Evolutionary conservation across 35 echinoderm and acorn worm genomes (phyloP).

Genomic region (Ophiothrix spiculata): DNA sequence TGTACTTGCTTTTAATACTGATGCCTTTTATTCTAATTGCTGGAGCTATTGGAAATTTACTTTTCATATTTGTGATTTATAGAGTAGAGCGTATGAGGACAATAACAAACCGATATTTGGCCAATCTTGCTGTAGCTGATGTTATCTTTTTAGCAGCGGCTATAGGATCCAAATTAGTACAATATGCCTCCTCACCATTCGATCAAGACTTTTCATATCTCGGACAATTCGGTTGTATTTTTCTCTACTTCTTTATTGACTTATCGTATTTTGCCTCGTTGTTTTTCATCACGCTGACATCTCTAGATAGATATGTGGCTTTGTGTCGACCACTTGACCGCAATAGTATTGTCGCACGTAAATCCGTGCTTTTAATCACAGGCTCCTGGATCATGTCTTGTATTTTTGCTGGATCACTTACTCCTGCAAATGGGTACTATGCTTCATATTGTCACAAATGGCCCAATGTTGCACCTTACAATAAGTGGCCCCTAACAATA

Average conservation of each 20-base stretch:
- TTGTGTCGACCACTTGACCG: background rate
- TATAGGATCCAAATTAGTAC: constrained; percentile 66
- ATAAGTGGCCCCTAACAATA: constrained; percentile 10
- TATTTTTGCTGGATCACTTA: constrained; percentile 27
- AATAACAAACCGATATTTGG: constrained; percentile 71
- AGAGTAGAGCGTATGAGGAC: constrained; percentile 66
- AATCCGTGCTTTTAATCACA: background rate
- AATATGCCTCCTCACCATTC: constrained; percentile 41
- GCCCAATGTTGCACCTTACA: constrained; percentile 11
- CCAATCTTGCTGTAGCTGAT: constrained; percentile 67
- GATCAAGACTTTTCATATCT: background rate
- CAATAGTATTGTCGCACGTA: constrained; percentile 25
- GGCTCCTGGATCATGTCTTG: constrained; percentile 25
- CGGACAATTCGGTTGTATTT: background rate
- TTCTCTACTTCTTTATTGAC: background rate
- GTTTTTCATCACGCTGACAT: background rate
- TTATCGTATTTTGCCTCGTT: background rate
- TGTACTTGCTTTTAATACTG: constrained; percentile 10
- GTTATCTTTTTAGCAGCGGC: constrained; percentile 58
- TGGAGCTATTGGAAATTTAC: constrained; percentile 50
- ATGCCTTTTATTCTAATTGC: constrained; percentile 36
- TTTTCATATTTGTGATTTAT: constrained; percentile 77
- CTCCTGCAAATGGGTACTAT: background rate
- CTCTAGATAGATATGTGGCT: background rate
- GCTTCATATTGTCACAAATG: constrained; percentile 19